Evolutionary conservation across 2,888 invertebrate species (phyloP), one percentile per base, ranked within the genome.

Genomic region (Maniola hyperantus): DNA sequence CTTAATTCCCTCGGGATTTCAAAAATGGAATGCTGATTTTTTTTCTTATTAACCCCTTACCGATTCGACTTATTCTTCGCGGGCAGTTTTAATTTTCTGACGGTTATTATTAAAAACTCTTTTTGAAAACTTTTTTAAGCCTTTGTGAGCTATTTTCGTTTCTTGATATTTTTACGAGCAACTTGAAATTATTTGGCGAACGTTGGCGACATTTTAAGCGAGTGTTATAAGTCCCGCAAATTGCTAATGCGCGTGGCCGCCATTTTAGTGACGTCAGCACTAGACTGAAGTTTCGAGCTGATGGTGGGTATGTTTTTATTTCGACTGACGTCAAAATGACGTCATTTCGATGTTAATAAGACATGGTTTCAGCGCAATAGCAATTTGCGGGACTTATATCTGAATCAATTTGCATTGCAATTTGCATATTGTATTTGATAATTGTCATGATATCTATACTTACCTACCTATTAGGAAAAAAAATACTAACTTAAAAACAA

Each of bases 11-110:
- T 53, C 39, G 42, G 39, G 39, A 53, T 42, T 53, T 62, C 18
- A 26, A 42, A 61, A 62, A 53, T 62, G 62, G 53, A 51, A 42
- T 62, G 53, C 5, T 39, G 11, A 42, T 42, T 42, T 20, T 62
- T 62, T 53, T 53, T 26, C 48, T 62, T 62, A 42, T 53, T 63
- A 34, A 55, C 44, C 33, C 54, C 63, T 54, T 48, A 54, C 63
- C 18, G 34, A 54, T 54, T 42, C 48, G 42, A 62, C 51, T 62
- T 62, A 20, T 62, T 62, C 62, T 60, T 39, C 53, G 13, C 53
- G 42, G 42, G 20, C 39, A 53, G 20, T 62, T 62, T 62, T 60
- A 48, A 60, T 60, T 60, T 20, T 33, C 33, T 15, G 59, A 42
- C 20, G 18, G 20, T 57, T 6, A 57, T 57, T 57, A 39, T 57